A percentile compares a stretch with the other conserved stretches of the same genome.
Evolutionary conservation across 1,140 invertebrate genomes (phyloP).

Genomic region (Bombus cullumanus): DNA sequence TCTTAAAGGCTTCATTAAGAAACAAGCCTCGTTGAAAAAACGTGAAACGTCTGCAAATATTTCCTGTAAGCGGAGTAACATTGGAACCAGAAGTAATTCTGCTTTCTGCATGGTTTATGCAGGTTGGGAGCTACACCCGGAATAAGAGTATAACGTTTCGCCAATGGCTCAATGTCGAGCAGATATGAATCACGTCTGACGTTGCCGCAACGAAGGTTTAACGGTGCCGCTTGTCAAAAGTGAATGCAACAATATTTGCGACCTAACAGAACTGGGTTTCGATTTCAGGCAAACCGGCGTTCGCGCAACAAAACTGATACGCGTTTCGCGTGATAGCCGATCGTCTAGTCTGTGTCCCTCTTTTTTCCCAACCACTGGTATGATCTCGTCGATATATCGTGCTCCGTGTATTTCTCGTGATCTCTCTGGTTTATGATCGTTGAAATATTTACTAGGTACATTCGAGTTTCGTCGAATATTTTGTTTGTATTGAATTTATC

Average conservation of each 20-base stretch:
- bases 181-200: conserved; percentile 47
- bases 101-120: neutral
- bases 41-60: neutral
- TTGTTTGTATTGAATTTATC: neutral
- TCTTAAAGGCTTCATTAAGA: neutral
- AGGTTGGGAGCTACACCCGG: conserved; percentile 21
- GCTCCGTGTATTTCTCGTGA: neutral
- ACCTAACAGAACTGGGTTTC: conserved; percentile 41
- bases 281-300: conserved; percentile 35
- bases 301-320: neutral
- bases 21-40: neutral
- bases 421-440: neutral
- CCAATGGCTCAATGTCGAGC: conserved; percentile 45
- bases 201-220: conserved; percentile 24
- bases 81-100: neutral
- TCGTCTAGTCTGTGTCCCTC: neutral
- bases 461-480: neutral
- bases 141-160: conserved; percentile 48
- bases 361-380: neutral
- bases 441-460: neutral
- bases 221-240: conserved; percentile 48
- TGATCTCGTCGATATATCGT: neutral
- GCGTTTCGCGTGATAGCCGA: conserved; percentile 30
- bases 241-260: conserved; percentile 48
- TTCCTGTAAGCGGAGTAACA: neutral